Percentiles rank a stretch among this genome's conserved stretches.
Conservation (phyloP, 1,140 invertebrate species). For the Drosophila equinoxialis region DNA sequence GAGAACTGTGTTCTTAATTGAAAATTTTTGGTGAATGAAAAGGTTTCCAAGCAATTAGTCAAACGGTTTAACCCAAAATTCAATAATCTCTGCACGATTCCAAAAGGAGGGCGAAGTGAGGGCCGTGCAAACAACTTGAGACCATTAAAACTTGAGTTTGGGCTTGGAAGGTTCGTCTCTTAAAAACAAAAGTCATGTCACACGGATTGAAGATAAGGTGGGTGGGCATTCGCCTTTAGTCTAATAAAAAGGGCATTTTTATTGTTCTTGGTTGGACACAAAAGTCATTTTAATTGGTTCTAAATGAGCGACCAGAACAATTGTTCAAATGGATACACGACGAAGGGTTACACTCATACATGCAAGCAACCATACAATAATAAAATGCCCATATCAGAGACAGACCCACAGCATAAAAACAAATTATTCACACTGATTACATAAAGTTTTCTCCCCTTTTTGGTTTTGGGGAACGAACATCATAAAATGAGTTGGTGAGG, state of each 20-base stretch:
- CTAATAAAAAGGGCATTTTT: slow-evolving; percentile 2
- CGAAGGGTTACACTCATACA: slow-evolving; percentile 39
- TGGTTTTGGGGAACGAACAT: slow-evolving; percentile 24
- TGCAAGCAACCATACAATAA: slow-evolving; percentile 21
- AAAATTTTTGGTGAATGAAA: slow-evolving; percentile 25
- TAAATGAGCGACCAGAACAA: slow-evolving; percentile 69
- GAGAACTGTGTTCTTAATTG: background rate
- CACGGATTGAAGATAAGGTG: slow-evolving; percentile 30
- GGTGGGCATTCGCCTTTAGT: background rate
- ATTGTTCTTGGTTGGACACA: slow-evolving; percentile 24
- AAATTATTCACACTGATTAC: slow-evolving; percentile 80
- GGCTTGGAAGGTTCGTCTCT: slow-evolving; percentile 9
- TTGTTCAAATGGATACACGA: slow-evolving; percentile 48
- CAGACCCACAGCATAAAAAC: slow-evolving; percentile 45
- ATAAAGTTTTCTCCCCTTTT: slow-evolving; percentile 53
- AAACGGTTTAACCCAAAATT: slow-evolving; percentile 1
- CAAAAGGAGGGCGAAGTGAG: background rate
- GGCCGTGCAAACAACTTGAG: slow-evolving; percentile 39
- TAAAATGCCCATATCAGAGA: slow-evolving; percentile 66
- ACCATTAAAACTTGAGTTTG: slow-evolving; percentile 39
- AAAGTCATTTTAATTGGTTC: slow-evolving; percentile 78
- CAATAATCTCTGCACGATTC: slow-evolving; percentile 37
- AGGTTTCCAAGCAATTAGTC: slow-evolving; percentile 18
- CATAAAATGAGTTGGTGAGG: slow-evolving; percentile 63
- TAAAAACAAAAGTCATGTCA: slow-evolving; percentile 58